Evolutionary conservation across 2,888 invertebrate genomes (phyloP), one percentile per base, ranked within the genome.

Genomic region (Eupsilia transversa): DNA sequence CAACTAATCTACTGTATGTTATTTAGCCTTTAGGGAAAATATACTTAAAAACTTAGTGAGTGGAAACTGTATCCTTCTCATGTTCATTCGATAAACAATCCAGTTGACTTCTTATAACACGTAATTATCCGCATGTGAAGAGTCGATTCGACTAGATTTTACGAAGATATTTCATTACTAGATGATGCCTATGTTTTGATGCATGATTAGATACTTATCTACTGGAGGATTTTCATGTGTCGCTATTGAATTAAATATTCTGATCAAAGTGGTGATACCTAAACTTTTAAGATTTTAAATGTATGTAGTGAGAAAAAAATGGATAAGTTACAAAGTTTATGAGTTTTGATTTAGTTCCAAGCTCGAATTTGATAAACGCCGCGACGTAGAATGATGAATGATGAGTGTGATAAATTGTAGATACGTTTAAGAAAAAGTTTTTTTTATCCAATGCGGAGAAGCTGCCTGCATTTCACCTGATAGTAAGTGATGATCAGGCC

Each of bases 61-160:
- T 3, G 38, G 17, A 5, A 68, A 17, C 10, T 38, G 30, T 49
- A 30, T n/a, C 1, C 9, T 10, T 3, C 2, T n/a, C 1, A 4
- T 33, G 27, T 76, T 71, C 10, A 61, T 57, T 46, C 12, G 33
- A 20, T 72, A 43, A 63, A 33, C 27, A 60, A 63, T 57, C 3
- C 35, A 14, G 52, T 23, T 78, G 43, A 67, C 61, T 52, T 64
- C 20, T 33, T 54, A 54, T 23, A 57, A 23, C 9, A 56, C 1
- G 46, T 80, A 56, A 78, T 63, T 74, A 66, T 57, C 57, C 2
- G 35, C 74, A 63, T 23, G 49, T 35, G 35, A 35, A 61, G 60
- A 63, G 41, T 30, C 20, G 5, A 41, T 33, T 17, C 4, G 17
- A 23, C 10, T n/a, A 56, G 17, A 80, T 66, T 63, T 49, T 35